Conservation (phyloP, 2,113 vertebrate species). For the Colistium nudipinnis region DNA sequence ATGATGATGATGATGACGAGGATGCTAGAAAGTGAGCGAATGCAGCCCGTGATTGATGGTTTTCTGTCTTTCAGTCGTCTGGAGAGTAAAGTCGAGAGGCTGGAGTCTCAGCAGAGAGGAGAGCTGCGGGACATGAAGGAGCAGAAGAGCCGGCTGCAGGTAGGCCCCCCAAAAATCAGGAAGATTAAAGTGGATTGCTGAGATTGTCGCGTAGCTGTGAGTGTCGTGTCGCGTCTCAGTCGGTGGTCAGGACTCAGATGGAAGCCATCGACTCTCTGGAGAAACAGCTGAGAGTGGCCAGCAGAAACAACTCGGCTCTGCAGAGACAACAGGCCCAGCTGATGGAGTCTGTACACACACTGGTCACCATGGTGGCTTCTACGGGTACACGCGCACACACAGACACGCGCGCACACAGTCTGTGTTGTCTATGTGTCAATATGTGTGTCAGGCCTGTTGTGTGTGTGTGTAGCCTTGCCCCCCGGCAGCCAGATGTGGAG, state of each 20-base stretch:
- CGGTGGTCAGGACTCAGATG: slow-evolving; percentile 83
- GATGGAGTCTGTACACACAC: slow-evolving; percentile 83
- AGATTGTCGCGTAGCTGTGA: too few species aligned
- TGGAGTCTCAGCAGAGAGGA: slow-evolving; percentile 85
- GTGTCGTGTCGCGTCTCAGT: too few species aligned
- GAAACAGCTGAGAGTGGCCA: slow-evolving; percentile 80
- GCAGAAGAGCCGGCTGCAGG: slow-evolving; percentile 84
- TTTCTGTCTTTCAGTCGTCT: slow-evolving; percentile 81
- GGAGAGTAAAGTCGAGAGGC: slow-evolving; percentile 84
- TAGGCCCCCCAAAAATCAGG: slow-evolving; percentile 12
- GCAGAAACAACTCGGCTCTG: slow-evolving; percentile 85
- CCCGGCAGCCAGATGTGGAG: slow-evolving; percentile 79
- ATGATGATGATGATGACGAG: too few species aligned
- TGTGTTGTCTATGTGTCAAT: too few species aligned
- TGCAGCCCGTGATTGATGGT: too few species aligned
- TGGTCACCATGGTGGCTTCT: slow-evolving; percentile 80
- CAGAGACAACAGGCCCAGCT: slow-evolving; percentile 87
- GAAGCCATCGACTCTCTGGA: slow-evolving; percentile 84
- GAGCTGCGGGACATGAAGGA: slow-evolving; percentile 83
- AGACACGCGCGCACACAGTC: slow-evolving; percentile 9
- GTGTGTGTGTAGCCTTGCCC: slow-evolving; percentile 55
- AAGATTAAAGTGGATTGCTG: too few species aligned
- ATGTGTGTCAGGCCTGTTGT: too few species aligned
- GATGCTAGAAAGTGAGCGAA: too few species aligned
- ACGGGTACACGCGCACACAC: slow-evolving; percentile 75